Percentiles rank a stretch among this genome's conserved stretches.
phyloP scores from a whole-genome alignment of 2,797 vertebrate genomes.

The Urocyon cinereoargenteus region DNA sequence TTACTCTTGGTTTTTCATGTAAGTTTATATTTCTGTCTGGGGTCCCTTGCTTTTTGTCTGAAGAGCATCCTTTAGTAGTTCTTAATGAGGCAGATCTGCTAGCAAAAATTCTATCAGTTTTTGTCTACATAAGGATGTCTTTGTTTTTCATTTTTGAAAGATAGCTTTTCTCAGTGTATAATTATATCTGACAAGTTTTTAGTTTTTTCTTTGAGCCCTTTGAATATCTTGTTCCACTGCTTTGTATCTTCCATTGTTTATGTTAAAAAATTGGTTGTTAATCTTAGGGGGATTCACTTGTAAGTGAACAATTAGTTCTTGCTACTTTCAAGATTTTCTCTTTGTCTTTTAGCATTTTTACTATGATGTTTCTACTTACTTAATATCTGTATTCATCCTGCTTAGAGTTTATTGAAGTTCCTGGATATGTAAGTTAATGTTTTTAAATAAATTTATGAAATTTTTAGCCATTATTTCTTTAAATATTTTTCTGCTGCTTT shows the following conservation, averaged over 20 bases:
- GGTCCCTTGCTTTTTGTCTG: not conserved
- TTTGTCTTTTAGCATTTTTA: not conserved
- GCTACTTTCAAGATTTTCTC: not conserved
- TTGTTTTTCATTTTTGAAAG: not conserved
- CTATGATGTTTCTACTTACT: not conserved
- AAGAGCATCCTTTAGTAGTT: not conserved
- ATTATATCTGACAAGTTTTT: not conserved
- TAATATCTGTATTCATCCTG: not conserved
- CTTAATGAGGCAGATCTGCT: not conserved
- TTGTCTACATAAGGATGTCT: not conserved
- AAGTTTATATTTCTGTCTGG: not conserved
- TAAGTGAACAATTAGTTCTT: not conserved
- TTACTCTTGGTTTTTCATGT: not conserved
- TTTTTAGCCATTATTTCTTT: not conserved
- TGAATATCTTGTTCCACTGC: not conserved
- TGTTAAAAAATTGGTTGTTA: not conserved
- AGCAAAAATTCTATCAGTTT: not conserved
- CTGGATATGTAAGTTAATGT: not conserved
- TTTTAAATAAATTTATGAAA: not conserved
- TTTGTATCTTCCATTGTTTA: not conserved
- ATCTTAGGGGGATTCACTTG: not conserved
- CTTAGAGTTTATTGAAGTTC: not conserved
- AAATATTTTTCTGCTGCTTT: not conserved
- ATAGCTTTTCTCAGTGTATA: not conserved
- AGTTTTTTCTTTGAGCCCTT: not conserved